phyloP scores from a whole-genome alignment of 2,113 vertebrate genomes.

The Corythornis madagascariensis region DNA sequence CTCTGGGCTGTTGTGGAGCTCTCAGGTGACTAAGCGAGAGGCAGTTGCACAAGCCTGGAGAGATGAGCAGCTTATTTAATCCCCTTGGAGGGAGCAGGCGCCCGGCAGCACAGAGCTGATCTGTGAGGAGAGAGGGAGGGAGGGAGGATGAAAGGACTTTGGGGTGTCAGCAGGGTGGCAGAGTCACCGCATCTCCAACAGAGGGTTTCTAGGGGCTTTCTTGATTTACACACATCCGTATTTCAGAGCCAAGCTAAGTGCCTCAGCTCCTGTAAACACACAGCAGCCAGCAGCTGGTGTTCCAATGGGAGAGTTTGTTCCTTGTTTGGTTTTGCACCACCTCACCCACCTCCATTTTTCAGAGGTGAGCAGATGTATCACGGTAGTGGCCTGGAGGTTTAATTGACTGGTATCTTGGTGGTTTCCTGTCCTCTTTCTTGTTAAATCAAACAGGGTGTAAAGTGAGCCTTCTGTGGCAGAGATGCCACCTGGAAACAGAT shows the following conservation, averaged over 20 bases:
- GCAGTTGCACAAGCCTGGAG: conserved; percentile 31
- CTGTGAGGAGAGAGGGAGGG: background rate
- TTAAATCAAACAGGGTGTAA: background rate
- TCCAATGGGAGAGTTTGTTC: background rate
- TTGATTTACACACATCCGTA: background rate
- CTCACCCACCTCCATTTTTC: background rate
- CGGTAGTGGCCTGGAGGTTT: background rate
- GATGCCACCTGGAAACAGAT: background rate
- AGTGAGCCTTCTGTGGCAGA: background rate
- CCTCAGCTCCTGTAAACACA: background rate
- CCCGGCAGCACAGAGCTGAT: conserved; percentile 13
- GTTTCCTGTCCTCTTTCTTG: background rate
- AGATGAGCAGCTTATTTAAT: conserved; percentile 58
- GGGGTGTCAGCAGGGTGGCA: background rate
- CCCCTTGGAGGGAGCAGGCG: conserved; percentile 40
- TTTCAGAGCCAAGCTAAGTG: background rate
- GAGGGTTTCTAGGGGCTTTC: background rate
- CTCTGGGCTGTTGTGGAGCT: conserved; percentile 36
- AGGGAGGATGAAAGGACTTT: background rate
- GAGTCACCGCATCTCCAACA: background rate
- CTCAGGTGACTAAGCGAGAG: conserved; percentile 65
- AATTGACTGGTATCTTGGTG: background rate
- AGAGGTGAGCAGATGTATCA: background rate
- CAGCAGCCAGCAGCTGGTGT: background rate
- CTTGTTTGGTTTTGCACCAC: background rate